A percentile compares a stretch with the other conserved stretches of the same genome.
These are phyloP conservation scores for Tretioscincus oriximinensis DNA, from an alignment of 2,113 vertebrate genomes.

Conservation along the genomic window DNA sequence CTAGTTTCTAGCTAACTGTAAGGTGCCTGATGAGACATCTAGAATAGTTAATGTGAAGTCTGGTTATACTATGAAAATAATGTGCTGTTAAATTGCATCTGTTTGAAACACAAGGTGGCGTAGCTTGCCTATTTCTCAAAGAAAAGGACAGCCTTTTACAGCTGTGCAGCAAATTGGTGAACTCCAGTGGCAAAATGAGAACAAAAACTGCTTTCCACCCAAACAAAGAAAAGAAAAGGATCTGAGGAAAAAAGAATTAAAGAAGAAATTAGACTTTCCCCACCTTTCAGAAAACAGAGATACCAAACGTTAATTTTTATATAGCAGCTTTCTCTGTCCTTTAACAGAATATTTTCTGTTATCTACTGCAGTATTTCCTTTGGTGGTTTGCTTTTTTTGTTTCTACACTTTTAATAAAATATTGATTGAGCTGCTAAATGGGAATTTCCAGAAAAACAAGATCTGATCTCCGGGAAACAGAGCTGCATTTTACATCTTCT, in stretches of 20 bases:
- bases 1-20: not conserved
- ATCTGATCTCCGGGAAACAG: not conserved
- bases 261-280: not conserved
- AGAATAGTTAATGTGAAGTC: not conserved
- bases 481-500: conserved; percentile 1
- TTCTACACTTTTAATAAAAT: not conserved
- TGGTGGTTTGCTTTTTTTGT: not conserved
- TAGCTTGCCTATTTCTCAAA: conserved; percentile 52
- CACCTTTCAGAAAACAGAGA: not conserved
- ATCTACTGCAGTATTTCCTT: not conserved
- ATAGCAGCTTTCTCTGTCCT: not conserved
- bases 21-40: not conserved
- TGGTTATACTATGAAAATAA: not conserved
- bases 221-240: conserved; percentile 30
- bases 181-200: conserved; percentile 43
- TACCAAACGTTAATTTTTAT: not conserved
- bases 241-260: conserved; percentile 13
- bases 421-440: not conserved
- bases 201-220: conserved; percentile 32
- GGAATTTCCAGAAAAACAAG: conserved; percentile 5
- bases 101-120: conserved; percentile 74
- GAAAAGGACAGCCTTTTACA: conserved; percentile 8
- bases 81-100: not conserved
- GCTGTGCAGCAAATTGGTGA: conserved; percentile 37
- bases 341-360: not conserved